Percentiles rank a stretch among this genome's conserved stretches.
These are phyloP conservation scores for Polyergus mexicanus DNA, from an alignment of 1,140 invertebrate species.

Conservation along the genomic window DNA sequence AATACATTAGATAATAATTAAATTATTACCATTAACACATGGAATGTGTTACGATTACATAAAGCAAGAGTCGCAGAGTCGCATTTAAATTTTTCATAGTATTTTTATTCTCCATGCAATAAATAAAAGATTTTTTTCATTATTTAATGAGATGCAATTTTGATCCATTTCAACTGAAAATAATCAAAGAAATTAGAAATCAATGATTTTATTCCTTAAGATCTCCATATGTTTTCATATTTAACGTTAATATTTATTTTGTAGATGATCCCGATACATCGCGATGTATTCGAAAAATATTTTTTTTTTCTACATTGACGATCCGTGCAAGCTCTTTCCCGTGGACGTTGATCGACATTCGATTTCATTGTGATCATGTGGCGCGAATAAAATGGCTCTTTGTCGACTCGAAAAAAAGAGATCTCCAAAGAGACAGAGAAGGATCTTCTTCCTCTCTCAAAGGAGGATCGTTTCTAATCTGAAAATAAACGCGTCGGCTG, in stretches of 20 bases:
- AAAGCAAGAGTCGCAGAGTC: no score
- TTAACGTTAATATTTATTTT: not conserved
- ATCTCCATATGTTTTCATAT: not conserved
- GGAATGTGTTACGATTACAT: not conserved
- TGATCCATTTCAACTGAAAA: not conserved
- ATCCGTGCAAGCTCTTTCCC: not conserved
- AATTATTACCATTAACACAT: not conserved
- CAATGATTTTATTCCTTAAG: not conserved
- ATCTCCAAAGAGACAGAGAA: slow-evolving; percentile 33
- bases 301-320: not conserved
- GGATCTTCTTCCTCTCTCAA: no score
- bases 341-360: slow-evolving; percentile 8
- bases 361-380: slow-evolving; percentile 48
- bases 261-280: not conserved
- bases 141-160: not conserved
- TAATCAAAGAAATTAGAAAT: not conserved
- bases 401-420: slow-evolving; percentile 57
- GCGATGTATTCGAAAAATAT: not conserved
- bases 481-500: slow-evolving; percentile 72
- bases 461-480: slow-evolving; percentile 58
- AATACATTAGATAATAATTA: not conserved
- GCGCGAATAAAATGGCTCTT: slow-evolving; percentile 55
- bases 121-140: not conserved
- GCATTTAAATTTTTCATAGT: not conserved
- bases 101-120: not conserved